Evolutionary conservation across 2,888 invertebrate species (phyloP).

Genomic region (Acrocyrtus sp.): DNA sequence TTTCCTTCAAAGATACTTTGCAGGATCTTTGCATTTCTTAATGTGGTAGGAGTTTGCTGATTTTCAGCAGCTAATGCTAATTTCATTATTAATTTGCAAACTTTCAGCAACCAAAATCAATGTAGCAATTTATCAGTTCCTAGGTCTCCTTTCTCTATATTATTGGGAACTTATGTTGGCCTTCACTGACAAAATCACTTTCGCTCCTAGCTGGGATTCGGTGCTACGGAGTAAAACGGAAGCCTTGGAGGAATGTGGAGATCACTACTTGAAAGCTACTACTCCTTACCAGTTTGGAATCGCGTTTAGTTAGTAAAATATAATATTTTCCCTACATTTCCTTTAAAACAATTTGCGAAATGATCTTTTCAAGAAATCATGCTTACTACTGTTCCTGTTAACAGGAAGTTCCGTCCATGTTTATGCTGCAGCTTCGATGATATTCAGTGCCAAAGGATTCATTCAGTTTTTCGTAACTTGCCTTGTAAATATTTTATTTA

Average conservation of each 20-base stretch:
- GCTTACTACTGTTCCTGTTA: no score
- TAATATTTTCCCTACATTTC: background rate
- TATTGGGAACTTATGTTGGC: slow-evolving; percentile 20
- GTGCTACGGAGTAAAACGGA: slow-evolving; percentile 3
- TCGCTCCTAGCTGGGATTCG: slow-evolving; percentile 11
- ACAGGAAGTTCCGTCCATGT: slow-evolving; percentile 15
- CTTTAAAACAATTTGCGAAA: background rate
- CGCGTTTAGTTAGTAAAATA: slow-evolving; percentile 18
- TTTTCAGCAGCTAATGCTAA: background rate
- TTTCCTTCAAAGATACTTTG: slow-evolving; percentile 29
- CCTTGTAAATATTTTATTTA: slow-evolving; percentile 22
- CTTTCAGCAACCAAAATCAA: background rate
- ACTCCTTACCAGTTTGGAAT: slow-evolving; percentile 21
- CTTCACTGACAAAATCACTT: slow-evolving; percentile 8
- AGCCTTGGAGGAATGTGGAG: slow-evolving; percentile 13
- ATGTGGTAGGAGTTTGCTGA: slow-evolving; percentile 16
- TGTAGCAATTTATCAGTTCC: slow-evolving; percentile 10
- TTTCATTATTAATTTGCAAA: background rate
- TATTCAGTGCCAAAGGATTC: slow-evolving; percentile 21
- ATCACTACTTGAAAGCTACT: slow-evolving; percentile 4
- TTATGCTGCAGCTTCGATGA: slow-evolving; percentile 5
- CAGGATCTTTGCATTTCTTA: slow-evolving; percentile 30
- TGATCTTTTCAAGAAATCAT: background rate
- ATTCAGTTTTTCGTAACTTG: slow-evolving; percentile 40
- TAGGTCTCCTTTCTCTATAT: slow-evolving; percentile 27